A percentile compares a stretch with the other conserved stretches of the same genome.
Conservation (phyloP, 2,113 vertebrate species). For the Odocoileus virginianus region DNA sequence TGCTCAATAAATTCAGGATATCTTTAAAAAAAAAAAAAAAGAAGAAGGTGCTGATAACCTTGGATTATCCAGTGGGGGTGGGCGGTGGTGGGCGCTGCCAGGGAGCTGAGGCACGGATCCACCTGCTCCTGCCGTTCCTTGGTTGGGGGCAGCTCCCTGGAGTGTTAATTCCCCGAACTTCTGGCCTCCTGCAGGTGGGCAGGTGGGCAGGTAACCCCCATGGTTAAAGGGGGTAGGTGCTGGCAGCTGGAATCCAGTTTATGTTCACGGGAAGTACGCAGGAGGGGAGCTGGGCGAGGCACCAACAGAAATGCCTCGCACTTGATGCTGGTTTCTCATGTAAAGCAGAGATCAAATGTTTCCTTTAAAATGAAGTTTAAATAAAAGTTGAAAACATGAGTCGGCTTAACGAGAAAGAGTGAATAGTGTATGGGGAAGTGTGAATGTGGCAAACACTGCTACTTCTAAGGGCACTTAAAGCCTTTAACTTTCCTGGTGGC, state of each 20-base stretch:
- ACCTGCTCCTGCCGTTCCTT: not conserved
- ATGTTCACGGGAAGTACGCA: not conserved
- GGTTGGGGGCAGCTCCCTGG: not conserved
- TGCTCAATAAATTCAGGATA: too few relatives aligned
- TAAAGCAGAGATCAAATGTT: not conserved
- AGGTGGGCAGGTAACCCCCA: not conserved
- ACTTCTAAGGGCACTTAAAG: not conserved
- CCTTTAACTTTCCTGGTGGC: not conserved
- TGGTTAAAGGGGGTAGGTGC: not conserved
- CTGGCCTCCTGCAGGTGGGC: not conserved
- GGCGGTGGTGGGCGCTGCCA: not conserved
- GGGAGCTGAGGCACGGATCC: not conserved
- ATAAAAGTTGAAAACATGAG: not conserved
- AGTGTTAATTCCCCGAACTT: not conserved
- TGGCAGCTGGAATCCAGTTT: not conserved
- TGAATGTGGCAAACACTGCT: not conserved
- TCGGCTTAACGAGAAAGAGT: not conserved
- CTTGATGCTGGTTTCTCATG: not conserved
- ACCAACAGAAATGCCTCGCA: not conserved
- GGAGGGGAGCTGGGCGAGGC: not conserved
- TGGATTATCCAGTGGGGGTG: accelerated
- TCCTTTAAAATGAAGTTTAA: not conserved
- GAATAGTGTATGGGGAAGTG: accelerated
- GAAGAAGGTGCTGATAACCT: not conserved
- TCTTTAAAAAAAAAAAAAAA: too few relatives aligned